Percentiles rank a stretch among this genome's conserved stretches.
Conservation (phyloP, 2,888 invertebrate genomes). For the Ichneumoninae sp. region DNA sequence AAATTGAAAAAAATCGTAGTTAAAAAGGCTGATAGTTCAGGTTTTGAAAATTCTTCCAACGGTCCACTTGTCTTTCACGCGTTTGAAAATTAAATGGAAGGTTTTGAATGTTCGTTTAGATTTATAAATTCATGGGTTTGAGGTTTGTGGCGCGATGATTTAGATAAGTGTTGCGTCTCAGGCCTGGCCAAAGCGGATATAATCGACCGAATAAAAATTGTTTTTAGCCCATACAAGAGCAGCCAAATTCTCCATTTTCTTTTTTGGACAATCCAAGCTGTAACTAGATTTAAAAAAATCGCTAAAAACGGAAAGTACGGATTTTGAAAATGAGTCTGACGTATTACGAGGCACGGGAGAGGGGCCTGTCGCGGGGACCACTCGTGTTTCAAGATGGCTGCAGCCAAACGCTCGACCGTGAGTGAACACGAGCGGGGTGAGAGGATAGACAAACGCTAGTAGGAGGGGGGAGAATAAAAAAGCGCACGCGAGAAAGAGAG, state of each 20-base stretch:
- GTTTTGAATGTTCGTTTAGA: too few species aligned
- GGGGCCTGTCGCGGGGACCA: slow-evolving; percentile 54
- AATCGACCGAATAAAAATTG: too few species aligned
- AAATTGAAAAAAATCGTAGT: neutral
- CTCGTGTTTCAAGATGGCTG: slow-evolving; percentile 80
- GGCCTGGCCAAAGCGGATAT: too few species aligned
- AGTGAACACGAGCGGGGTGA: slow-evolving; percentile 44
- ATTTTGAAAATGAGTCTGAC: slow-evolving; percentile 45
- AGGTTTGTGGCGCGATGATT: too few species aligned
- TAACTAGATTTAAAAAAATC: neutral
- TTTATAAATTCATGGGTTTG: too few species aligned
- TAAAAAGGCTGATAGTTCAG: too few species aligned
- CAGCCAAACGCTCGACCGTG: slow-evolving; percentile 60
- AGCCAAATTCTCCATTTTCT: too few species aligned
- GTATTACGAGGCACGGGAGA: slow-evolving; percentile 17
- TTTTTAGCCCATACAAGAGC: too few species aligned
- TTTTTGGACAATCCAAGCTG: too few species aligned
- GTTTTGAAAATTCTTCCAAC: too few species aligned
- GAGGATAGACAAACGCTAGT: slow-evolving; percentile 39
- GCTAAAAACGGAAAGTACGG: neutral
- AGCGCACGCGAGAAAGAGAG: slow-evolving; percentile 23
- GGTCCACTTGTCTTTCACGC: too few species aligned
- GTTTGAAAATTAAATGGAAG: neutral
- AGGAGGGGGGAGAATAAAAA: slow-evolving; percentile 17
- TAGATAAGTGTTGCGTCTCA: too few species aligned